Base-by-base conservation (phyloP, 2,888 invertebrate species). In the Dione vanillae region DNA sequence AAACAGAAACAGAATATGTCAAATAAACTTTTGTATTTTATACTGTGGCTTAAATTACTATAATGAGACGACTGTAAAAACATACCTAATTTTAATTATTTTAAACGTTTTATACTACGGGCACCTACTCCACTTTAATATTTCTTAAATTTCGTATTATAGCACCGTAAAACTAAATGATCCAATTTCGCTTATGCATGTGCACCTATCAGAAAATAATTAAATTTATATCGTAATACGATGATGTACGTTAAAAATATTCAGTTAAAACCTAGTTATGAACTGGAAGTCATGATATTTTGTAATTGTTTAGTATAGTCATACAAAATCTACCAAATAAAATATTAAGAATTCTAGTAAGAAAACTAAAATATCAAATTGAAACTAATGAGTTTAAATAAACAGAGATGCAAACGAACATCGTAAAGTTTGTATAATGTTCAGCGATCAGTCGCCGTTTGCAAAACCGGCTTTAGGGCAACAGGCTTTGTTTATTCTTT, bases 381-480 rank as follows among this genome's bases (percentile, higher is more conserved):
- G 12, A 20, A 43, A 35, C 61, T 52, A 62, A 61, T 40, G 41
- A 51, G 61, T 67, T 27, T 52, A 70, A 52, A 62, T 37, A 51
- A 41, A 62, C 45, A 56, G 20, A 54, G 45, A 67, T 58, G 62
- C 54, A 67, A 62, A 70, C 67, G 27, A 43, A 65, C 37, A 65
- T 68, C 61, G 65, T 56, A 58, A 66, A 74, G 64, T 74, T 74
- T 59, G 67, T 65, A 74, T 61, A 67, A 52, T 66, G 69, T 71
- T 67, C 71, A 71, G 69, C 66, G 69, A 69, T 71, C 71, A 65
- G 59, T 68, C 59, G 65, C 58, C 64, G 68, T 67, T 70, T 67
- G 69, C 74, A 69, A 74, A 76, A 76, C 75, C 75, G 73, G 75
- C 74, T 73, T 69, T 65, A 70, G 71, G 64, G 52, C 65, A 69